Percentiles rank a stretch among this genome's conserved stretches.
Evolutionary conservation across 2,888 invertebrate genomes (phyloP).

Genomic region (Aporophyla lueneburgensis): DNA sequence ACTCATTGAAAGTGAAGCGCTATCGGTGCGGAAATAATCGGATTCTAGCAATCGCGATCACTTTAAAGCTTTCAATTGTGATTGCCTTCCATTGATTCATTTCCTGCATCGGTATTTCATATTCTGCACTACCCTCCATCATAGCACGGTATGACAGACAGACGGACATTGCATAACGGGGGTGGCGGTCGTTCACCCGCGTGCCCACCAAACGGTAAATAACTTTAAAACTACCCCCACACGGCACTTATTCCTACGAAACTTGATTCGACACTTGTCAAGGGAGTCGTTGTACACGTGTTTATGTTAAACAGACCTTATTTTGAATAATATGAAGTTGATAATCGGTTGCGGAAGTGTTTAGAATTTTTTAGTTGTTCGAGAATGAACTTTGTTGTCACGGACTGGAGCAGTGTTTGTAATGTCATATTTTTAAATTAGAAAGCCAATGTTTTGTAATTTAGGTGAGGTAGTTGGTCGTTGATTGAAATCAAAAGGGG

Average conservation of each 20-base stretch:
- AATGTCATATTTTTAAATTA: background rate
- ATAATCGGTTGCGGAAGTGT: conserved; percentile 30
- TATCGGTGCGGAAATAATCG: background rate
- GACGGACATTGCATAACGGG: conserved; percentile 76
- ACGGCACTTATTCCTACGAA: conserved; percentile 47
- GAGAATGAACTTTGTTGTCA: conserved; percentile 31
- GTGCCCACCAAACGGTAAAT: conserved; percentile 55
- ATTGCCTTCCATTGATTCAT: conserved; percentile 36
- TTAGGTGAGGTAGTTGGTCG: conserved; percentile 5
- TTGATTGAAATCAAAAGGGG: conserved; percentile 20
- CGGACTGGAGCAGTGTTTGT: conserved; percentile 3
- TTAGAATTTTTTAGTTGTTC: conserved; percentile 2
- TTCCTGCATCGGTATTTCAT: conserved; percentile 48
- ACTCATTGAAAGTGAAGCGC: background rate
- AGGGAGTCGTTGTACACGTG: conserved; percentile 48
- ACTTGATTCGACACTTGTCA: conserved; percentile 32
- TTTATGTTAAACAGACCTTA: conserved; percentile 54
- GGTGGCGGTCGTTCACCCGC: conserved; percentile 82
- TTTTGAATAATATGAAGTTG: conserved; percentile 39
- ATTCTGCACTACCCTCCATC: conserved; percentile 56
- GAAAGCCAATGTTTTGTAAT: conserved; percentile 23
- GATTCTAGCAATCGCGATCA: conserved; percentile 20
- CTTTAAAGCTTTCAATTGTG: conserved; percentile 33
- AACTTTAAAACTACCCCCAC: conserved; percentile 63
- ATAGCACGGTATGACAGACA: conserved; percentile 65